Percentiles rank a stretch among this genome's conserved stretches.
Conservation (phyloP, 2,113 vertebrate species). For the Camelus bactrianus region DNA sequence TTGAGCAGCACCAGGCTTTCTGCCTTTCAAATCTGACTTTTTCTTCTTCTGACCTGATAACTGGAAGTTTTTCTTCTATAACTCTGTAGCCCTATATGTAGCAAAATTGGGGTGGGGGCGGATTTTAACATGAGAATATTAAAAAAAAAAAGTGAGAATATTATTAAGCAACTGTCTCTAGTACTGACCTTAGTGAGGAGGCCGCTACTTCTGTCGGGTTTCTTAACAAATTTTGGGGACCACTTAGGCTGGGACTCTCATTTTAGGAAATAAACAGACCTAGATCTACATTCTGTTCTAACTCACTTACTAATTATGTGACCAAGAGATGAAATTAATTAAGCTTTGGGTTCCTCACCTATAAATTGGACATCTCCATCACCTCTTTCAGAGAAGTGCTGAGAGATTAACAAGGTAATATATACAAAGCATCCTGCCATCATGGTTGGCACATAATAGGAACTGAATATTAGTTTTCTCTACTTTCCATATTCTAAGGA, state of each 20-base stretch:
- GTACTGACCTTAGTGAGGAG: neutral
- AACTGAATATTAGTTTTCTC: neutral
- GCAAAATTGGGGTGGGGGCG: neutral
- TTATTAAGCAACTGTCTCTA: conserved; percentile 37
- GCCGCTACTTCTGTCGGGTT: neutral
- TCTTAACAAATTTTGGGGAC: neutral
- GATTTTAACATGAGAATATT: no score
- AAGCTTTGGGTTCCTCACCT: neutral
- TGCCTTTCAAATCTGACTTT: conserved; percentile 97
- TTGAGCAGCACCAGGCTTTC: conserved; percentile 99
- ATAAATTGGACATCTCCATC: neutral
- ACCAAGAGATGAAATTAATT: conserved; percentile 19
- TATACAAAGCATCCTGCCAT: neutral
- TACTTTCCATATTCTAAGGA: neutral
- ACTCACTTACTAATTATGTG: neutral
- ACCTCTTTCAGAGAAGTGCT: neutral
- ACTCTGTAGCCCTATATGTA: conserved; percentile 94
- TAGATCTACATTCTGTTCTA: conserved; percentile 1
- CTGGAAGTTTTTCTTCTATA: conserved; percentile 94
- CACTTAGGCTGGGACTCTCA: neutral
- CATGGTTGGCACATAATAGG: neutral
- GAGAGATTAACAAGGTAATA: conserved; percentile 14
- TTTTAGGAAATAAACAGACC: neutral
- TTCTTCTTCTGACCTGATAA: conserved; percentile 93
- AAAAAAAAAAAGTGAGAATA: neutral